Base-by-base conservation (phyloP, 2,888 invertebrate genomes). In the Teinopalpus imperialis region DNA sequence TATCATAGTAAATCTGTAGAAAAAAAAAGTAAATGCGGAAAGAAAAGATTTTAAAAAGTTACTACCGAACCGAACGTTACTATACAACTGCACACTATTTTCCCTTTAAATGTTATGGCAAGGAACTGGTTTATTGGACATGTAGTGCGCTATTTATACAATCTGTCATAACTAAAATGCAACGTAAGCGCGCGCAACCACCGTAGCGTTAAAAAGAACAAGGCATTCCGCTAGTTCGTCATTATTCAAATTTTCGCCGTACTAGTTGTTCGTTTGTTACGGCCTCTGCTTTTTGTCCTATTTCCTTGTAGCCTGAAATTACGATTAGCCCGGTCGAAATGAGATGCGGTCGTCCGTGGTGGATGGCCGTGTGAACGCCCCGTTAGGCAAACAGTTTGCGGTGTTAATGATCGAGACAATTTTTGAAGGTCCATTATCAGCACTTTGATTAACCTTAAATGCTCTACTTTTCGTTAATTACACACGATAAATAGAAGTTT, bases 231-330 rank as follows among this genome's bases (percentile, higher is more conserved):
- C 87, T 86, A 86, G 74, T 64, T 80, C 73, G 77, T 85, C 83
- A 86, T 87, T 86, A 88, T 85, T 83, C 77, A 85, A 86, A 87
- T 86, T 83, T 86, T 85, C 80, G 74, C 78, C 80, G 88, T 80
- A 80, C 87, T 66, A 83, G 78, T 82, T 85, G 80, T 82, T 83
- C 73, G 80, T 75, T 81, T 86, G 86, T 88, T 88, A 81, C 88
- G 87, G 86, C 74, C 79, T 66, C 66, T 81, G 82, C 64, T 75
- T 83, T 77, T 78, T 82, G 83, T 69, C 81, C 88, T 74, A 87
- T 85, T 87, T 87, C 62, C 65, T 74, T 69, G 54, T 52, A 69
- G 69, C 85, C 79, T 82, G 77, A 87, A 87, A 86, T 87, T 83
- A 81, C 81, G 81, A 87, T 87, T 86, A 79, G 75, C 73, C 74